Percentiles rank a stretch among this genome's conserved stretches.
Conservation (phyloP, 2,888 invertebrate genomes). For the Cryptus armator region DNA sequence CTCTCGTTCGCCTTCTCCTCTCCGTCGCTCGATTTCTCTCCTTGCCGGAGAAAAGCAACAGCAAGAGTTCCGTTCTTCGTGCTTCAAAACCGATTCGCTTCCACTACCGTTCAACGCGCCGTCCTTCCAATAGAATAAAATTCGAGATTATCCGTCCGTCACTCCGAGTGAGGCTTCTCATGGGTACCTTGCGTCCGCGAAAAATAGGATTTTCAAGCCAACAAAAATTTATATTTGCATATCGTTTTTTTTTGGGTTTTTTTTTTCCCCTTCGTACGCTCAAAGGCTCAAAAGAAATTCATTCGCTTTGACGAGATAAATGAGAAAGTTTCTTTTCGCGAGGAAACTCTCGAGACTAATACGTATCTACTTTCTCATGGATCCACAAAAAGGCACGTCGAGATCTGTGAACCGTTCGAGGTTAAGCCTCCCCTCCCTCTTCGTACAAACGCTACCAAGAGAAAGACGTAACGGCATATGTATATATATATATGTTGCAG, state of each 20-base stretch:
- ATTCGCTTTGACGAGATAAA: slow-evolving; percentile 6
- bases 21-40: slow-evolving; percentile 41
- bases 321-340: background rate
- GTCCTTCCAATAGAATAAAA: slow-evolving; percentile 26
- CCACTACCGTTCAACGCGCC: slow-evolving; percentile 7
- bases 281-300: background rate
- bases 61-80: slow-evolving; percentile 25
- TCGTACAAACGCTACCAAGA: background rate
- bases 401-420: background rate
- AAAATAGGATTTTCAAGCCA: background rate
- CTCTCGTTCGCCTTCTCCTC: slow-evolving; percentile 9
- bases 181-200: no score
- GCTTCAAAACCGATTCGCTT: slow-evolving; percentile 28
- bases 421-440: background rate
- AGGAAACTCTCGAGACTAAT: slow-evolving; percentile 5
- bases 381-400: background rate
- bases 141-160: slow-evolving; percentile 16
- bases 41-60: background rate
- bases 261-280: background rate
- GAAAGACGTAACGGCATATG: background rate
- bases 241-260: background rate
- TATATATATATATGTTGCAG: background rate
- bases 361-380: slow-evolving; percentile 5
- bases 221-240: background rate
- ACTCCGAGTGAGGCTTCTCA: background rate